Base-by-base conservation (phyloP, 2,888 invertebrate genomes). In the Clivina fossor region DNA sequence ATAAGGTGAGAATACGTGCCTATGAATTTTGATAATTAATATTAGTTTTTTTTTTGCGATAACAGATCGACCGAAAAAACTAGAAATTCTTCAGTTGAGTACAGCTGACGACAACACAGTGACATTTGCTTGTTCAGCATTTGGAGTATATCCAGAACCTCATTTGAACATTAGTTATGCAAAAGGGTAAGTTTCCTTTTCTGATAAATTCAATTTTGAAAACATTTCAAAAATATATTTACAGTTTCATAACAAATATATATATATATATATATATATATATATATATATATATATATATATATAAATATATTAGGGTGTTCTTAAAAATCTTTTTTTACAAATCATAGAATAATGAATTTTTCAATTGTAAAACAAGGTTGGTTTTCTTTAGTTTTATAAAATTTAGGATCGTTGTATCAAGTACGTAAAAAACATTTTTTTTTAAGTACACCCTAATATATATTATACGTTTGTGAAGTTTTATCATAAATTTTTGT, bases 81-180 rank as follows among this genome's bases (percentile, higher is more conserved):
- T 53, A 2, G 16, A 44, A 9, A 44, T 53, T 8, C 18, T 26
- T 2, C 35, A 53, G 41, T 4, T 41, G 18, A 18, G 32, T 3
- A 8, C 7, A 38, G 38, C 35, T 26, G 49, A 49, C 11, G 40
- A 22, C 16, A 66, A 68, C 18, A 50, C 63, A 1, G 67, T 80
- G 50, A 78, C 76, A 65, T 75, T 79, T 68, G 76, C 80, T 63
- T 82, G 82, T 63, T 74, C 77, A 5, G 80, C 78, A 58, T 76
- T 76, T 48, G 80, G 80, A 8, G 75, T 80, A 44, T 81, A 72
- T 63, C 82, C 82, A 5, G 75, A 77, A 61, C 82, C 82, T 0
- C 76, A 76, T 66, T 64, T 74, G 55, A 64, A 65, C 13, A 59
- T 72, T n/a, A 66, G 66, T 50, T 62, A 68, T 30, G 26, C 57